phyloP scores from a whole-genome alignment of 2,113 vertebrate species.

The Chionis minor region DNA sequence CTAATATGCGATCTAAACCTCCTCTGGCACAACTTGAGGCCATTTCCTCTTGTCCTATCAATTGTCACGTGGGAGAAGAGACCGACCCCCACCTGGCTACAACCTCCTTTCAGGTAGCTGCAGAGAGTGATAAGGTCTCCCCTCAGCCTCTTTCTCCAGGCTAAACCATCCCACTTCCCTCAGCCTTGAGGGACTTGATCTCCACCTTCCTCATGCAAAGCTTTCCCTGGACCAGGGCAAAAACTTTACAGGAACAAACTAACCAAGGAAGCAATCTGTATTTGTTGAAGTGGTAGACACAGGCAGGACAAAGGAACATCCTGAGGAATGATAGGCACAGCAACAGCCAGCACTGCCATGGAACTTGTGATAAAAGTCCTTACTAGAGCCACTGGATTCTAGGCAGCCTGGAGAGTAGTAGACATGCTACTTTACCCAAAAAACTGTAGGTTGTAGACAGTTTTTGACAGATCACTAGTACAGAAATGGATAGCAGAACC shows the following conservation, averaged over 20 bases:
- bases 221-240: not conserved
- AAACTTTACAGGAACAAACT: not conserved
- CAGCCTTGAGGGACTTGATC: fast-evolving
- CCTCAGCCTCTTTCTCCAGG: no score
- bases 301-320: not conserved
- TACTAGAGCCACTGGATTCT: not conserved
- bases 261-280: not conserved
- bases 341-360: not conserved
- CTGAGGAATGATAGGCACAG: not conserved
- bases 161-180: fast-evolving
- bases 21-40: not conserved
- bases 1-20: not conserved
- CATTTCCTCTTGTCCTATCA: not conserved
- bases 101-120: no score
- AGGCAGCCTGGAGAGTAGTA: not conserved
- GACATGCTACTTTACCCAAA: not conserved
- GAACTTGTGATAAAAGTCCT: not conserved
- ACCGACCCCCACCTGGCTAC: not conserved
- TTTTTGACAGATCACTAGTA: not conserved
- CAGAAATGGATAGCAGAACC: not conserved
- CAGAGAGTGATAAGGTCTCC: no score
- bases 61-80: not conserved
- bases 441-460: not conserved
- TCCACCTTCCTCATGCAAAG: not conserved
- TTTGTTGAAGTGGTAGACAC: not conserved